Evolutionary conservation across 23 tunicate species (phyloP), one percentile per base, ranked within the genome.

Genomic region (Aplidium turbinatum): DNA sequence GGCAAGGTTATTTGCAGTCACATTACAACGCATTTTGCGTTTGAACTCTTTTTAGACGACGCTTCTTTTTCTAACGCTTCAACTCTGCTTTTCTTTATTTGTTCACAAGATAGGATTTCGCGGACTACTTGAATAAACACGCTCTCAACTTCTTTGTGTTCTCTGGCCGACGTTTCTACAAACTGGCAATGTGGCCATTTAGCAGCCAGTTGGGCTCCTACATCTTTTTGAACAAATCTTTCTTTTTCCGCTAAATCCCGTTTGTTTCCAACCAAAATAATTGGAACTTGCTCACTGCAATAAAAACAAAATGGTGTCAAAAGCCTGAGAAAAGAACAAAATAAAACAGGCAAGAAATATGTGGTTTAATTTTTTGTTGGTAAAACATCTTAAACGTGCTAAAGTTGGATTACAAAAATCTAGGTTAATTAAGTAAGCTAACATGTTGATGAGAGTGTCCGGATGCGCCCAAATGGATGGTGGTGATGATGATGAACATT

Each of bases 191-290:
- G 77, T 1, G 89, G 85, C 97, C 97, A 90, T 38, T 57, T 63
- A 2, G 77, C 54, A 26, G 89, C 97, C 9, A 90, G 63, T 53
- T 78, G 68, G 22, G 36, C 74, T 20, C 76, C 97, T 6, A 47
- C 79, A 2, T 39, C 75, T 22, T 22, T 87, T 29, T 71, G 58
- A 2, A 90, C 87, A 0, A 58, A 77, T 65, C 97, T 58, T 27
- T 63, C 78, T 13, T 22, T 33, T 19, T 77, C 82, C 2, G 76
- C 83, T 38, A 90, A 36, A 54, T 90, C 97, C 5, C 81, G 56
- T 72, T 90, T 90, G 78, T 84, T 84, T 18, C 91, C 91, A 28
- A 84, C 91, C 62, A 84, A 73, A 27, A 84, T 68, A 31, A 90
- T 78, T 9, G 97, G 97, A 0, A 82, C 85, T 58, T 83, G 80